Base-by-base conservation (phyloP, 2,888 invertebrate genomes). In the Nomada hirtipes region DNA sequence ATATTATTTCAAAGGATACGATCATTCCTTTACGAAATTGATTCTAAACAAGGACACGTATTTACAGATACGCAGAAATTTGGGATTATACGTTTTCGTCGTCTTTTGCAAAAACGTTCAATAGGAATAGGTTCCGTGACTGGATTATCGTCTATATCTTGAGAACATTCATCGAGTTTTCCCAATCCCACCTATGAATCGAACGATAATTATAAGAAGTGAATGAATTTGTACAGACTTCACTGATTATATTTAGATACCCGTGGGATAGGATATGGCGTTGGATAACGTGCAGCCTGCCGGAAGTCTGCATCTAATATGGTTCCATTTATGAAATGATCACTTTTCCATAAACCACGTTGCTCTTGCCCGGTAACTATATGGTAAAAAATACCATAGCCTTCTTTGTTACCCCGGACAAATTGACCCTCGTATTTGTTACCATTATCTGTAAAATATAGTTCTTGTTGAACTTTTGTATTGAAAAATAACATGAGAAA, bases 351-450 rank as follows among this genome's bases (percentile, higher is more conserved):
- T 85, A 95, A 94, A 1, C 97, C 97, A 79, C 95, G 95, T 90
- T 96, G 96, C 83, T 96, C 90, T 91, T 96, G 96, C 0, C 96
- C 96, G 0, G 94, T 96, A 87, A 94, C 94, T 90, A 96, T 91
- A 91, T 96, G 96, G 89, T 95, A 96, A 92, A 95, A 96, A 53
- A 95, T 94, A 0, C 97, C 97, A n/a, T 94, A 91, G 0, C 97
- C 97, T 86, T 95, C 94, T 89, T 95, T 96, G 73, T 94, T 86
- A 84, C 95, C 95, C 9, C 93, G 89, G 50, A 93, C 89, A 95
- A 96, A 97, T 76, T 95, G 90, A 0, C 97, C 97, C 93, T 96
- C 96, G 90, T 96, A 97, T 65, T 96, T 94, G 88, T 96, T 95
- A 3, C 95, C 95, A 89, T 96, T 95, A 57, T 90, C 95, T 95